Base-by-base conservation (phyloP, 2,888 invertebrate species). In the Elmis aenea region DNA sequence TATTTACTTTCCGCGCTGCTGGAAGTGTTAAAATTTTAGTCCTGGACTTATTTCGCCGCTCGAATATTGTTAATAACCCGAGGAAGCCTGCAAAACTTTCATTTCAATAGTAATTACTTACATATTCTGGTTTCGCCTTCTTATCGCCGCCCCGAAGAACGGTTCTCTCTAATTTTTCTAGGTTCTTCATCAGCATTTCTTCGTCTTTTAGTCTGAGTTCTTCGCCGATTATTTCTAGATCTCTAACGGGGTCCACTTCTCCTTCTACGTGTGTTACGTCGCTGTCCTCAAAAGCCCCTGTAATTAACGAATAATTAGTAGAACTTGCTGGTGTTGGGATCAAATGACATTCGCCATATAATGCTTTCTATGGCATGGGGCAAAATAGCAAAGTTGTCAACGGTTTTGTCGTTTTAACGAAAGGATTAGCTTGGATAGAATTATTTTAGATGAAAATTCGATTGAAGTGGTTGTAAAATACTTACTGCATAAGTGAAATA, bases 211-310 rank as follows among this genome's bases (percentile, higher is more conserved):
- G 74, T 27, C 96, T 77, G 34, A 99, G 70, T 66, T 99, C 99
- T 62, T 97, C 94, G 45, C 81, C 81, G 59, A 99, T 99, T 33
- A 97, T 97, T 58, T 93, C 94, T 61, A 99, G 73, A 71, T 99
- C 99, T 34, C 99, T 77, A 1, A 95, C 83, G 0, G 99, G 99
- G 67, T 99, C 85, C 2, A 99, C 95, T 44, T 99, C 97, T 1
- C 99, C 99, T 67, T 99, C 99, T 0, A 99, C 85, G 64, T 99
- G 99, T 28, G 91, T 94, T 0, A 99, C 95, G 59, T 96, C 95
- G 35, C 93, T 91, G 60, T 96, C 95, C 47, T 96, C 96, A 66
- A 99, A 99, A 5, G 92, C 94, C 60, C 93, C 93, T 93, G 6
- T 8, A 27, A 36, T 29, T 25, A 10, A 6, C 14, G 10, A 3